Base-by-base conservation (phyloP, 2,113 vertebrate genomes). In the Notothenia rossii region DNA sequence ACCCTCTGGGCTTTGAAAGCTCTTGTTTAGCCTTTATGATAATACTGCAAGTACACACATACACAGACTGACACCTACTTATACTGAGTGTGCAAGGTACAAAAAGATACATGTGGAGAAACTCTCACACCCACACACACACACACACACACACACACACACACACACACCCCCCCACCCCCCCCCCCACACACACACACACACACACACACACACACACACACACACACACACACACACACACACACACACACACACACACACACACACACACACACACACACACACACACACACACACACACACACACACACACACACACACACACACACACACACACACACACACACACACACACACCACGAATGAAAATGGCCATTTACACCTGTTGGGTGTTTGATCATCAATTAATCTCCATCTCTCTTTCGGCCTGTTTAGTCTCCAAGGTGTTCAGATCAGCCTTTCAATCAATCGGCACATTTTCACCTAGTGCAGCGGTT, bases 341-440 rank as follows among this genome's bases (percentile, higher is more conserved):
- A n/a, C n/a, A n/a, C n/a, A n/a, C n/a, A n/a, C n/a, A n/a, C n/a
- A n/a, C n/a, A n/a, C n/a, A n/a, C n/a, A n/a, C n/a, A n/a, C n/a
- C n/a, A 18, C 15, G 90, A 89, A 67, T 14, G 54, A 85, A 85
- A 92, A 87, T 83, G 89, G 76, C 82, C 77, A 90, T 93, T 93
- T 90, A 93, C 94, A 93, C 92, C 91, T 94, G 92, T 86, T 71
- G 64, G 55, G 77, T 86, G 91, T 93, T 95, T 95, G 93, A 95
- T 95, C 89, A 93, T 94, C 91, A 94, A 92, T 94, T 91, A 93
- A 89, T 78, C 81, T 81, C 50, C 83, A 53, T 79, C 81, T 88
- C 76, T 79, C 53, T 91, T 68, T 91, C 61, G 71, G 84, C 66
- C 83, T 82, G 75, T 86, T 77, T 91, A 40, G 55, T 86, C 81